These are phyloP conservation scores for Eupithecia subfuscata DNA, from an alignment of 2,888 invertebrate genomes.

Conservation along the genomic window DNA sequence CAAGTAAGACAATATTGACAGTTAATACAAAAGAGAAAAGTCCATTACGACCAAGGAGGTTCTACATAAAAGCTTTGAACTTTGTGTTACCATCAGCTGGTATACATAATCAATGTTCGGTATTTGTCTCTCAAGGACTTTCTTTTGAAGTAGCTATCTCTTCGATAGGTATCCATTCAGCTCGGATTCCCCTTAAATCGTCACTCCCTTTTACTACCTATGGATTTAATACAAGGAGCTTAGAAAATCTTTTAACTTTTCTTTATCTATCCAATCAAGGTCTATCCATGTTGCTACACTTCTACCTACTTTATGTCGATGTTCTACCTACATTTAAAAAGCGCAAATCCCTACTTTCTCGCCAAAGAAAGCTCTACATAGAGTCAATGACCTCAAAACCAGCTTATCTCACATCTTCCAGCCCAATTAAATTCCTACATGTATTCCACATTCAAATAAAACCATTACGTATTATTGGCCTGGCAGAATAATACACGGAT, in stretches of 20 bases:
- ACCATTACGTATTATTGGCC: slow-evolving; percentile 15
- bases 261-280: neutral
- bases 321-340: neutral
- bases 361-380: slow-evolving; percentile 39
- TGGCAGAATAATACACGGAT: slow-evolving; percentile 16
- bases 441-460: slow-evolving; percentile 29
- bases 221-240: neutral
- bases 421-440: slow-evolving; percentile 34
- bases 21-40: neutral
- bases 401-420: slow-evolving; percentile 56
- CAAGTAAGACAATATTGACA: neutral
- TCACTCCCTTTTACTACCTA: neutral
- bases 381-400: slow-evolving; percentile 60
- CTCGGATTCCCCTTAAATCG: neutral
- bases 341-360: slow-evolving; percentile 37
- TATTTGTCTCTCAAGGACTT: neutral
- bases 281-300: neutral
- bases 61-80: neutral
- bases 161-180: neutral
- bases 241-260: neutral
- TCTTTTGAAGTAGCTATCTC: neutral
- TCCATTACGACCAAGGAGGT: neutral
- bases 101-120: neutral
- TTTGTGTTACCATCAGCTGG: neutral
- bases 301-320: neutral